Conservation (phyloP, 2,113 vertebrate species). For the Ctenodactylus gundi region DNA sequence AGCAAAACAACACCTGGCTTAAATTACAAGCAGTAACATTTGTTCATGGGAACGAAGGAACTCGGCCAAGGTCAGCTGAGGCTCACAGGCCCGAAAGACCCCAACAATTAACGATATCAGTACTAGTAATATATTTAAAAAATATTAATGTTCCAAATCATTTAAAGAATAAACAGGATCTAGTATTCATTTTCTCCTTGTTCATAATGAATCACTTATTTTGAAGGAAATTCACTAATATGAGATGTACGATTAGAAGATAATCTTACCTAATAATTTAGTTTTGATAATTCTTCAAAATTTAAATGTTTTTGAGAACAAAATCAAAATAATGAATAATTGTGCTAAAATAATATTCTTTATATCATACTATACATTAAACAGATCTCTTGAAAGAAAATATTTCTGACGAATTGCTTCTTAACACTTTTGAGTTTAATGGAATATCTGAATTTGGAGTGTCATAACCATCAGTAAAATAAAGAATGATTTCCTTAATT, state of each 20-base stretch:
- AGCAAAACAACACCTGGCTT: too few relatives aligned
- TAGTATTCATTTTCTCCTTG: not conserved
- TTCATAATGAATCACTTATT: not conserved
- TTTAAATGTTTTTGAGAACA: not conserved
- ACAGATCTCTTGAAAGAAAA: not conserved
- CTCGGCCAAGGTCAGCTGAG: too few relatives aligned
- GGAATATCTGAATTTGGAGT: slow-evolving; percentile 8
- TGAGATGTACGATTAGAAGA: not conserved
- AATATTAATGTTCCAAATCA: not conserved
- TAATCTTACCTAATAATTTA: slow-evolving; percentile 12
- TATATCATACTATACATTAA: not conserved
- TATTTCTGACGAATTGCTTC: not conserved
- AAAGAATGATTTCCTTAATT: not conserved
- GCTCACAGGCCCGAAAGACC: too few relatives aligned
- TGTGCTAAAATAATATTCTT: not conserved
- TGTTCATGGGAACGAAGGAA: too few relatives aligned
- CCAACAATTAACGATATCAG: too few relatives aligned
- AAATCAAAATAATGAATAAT: slow-evolving; percentile 10
- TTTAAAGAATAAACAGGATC: not conserved
- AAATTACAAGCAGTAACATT: too few relatives aligned
- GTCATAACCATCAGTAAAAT: not conserved
- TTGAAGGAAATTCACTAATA: not conserved
- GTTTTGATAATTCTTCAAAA: not conserved
- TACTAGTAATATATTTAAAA: not conserved
- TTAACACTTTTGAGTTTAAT: not conserved